Evolutionary conservation across 2,797 vertebrate species (phyloP).

Genomic region (Platyrinchus mystaceus): DNA sequence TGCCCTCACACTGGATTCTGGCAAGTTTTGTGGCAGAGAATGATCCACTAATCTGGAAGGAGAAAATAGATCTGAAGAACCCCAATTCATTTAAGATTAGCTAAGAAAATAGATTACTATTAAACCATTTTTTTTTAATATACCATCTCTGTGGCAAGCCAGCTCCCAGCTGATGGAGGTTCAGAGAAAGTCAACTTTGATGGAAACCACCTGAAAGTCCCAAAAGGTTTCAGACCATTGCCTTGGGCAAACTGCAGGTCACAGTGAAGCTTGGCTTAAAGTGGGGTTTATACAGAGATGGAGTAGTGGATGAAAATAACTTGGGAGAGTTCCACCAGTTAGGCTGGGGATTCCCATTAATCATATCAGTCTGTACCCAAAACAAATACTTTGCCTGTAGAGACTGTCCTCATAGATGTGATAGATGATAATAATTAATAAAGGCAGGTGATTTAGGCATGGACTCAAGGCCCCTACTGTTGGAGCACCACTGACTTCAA

Average conservation of each 20-base stretch:
- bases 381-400: neutral
- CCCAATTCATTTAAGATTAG: neutral
- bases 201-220: neutral
- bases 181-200: neutral
- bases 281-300: neutral
- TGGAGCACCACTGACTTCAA: neutral
- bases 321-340: neutral
- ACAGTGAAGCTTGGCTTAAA: neutral
- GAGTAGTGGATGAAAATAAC: neutral
- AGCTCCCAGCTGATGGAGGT: neutral
- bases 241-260: neutral
- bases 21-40: neutral
- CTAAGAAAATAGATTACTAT: neutral
- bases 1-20: neutral
- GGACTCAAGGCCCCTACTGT: neutral
- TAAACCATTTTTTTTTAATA: neutral
- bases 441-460: neutral
- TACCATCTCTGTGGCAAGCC: neutral
- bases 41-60: neutral
- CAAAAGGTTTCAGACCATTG: neutral
- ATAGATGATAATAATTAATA: conserved; percentile 26
- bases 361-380: neutral
- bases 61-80: neutral
- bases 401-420: neutral
- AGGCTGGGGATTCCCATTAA: neutral